phyloP scores from a whole-genome alignment of 2,113 vertebrate species.

The Vidua macroura region DNA sequence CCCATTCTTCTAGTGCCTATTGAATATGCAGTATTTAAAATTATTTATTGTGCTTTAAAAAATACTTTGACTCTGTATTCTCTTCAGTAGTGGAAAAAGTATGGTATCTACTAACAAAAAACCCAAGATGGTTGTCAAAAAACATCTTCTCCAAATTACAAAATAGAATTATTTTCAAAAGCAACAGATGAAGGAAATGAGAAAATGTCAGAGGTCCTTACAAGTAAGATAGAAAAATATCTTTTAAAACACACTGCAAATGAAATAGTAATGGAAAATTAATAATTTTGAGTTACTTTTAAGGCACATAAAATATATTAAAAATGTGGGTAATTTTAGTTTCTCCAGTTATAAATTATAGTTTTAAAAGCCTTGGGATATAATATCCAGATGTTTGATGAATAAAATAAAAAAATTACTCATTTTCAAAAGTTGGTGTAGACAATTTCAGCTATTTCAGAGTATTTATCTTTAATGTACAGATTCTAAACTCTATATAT shows the following conservation, averaged over 20 bases:
- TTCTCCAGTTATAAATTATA: background rate
- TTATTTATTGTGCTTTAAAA: background rate
- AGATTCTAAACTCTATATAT: conserved; percentile 60
- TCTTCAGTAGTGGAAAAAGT: background rate
- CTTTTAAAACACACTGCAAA: background rate
- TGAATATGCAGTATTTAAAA: background rate
- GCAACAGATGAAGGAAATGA: background rate
- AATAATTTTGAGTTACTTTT: background rate
- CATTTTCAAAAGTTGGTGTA: conserved; percentile 14
- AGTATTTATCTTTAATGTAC: conserved; percentile 51
- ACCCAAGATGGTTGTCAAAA: background rate
- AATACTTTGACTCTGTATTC: background rate
- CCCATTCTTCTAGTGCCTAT: background rate
- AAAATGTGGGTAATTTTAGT: background rate
- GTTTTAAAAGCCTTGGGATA: background rate
- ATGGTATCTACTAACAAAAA: background rate
- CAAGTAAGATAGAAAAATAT: background rate
- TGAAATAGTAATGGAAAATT: background rate
- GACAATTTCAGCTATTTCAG: conserved; percentile 24
- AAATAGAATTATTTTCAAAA: background rate
- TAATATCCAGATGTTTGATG: conserved; percentile 23
- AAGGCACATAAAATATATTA: background rate
- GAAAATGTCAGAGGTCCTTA: background rate
- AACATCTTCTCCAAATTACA: background rate
- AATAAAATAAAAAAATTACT: background rate